Conservation (phyloP, 2,888 invertebrate genomes). For the Macropis europaea region DNA sequence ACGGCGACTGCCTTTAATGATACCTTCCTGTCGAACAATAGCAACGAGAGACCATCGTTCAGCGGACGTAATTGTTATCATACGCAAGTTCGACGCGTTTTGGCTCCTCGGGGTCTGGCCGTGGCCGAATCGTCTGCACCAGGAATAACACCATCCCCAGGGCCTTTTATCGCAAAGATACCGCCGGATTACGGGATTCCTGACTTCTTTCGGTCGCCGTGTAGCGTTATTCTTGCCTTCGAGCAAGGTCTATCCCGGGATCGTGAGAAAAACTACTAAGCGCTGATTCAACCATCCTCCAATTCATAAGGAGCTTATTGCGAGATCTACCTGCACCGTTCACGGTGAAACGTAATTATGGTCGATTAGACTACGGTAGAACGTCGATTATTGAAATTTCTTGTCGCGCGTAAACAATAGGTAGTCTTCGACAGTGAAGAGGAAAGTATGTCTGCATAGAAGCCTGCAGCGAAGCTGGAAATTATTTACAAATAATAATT, state of each 20-base stretch:
- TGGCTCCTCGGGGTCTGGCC: constrained; percentile 34
- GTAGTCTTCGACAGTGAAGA: too few relatives aligned
- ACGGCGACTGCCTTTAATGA: too few relatives aligned
- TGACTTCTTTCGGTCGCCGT: constrained; percentile 47
- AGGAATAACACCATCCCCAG: constrained; percentile 62
- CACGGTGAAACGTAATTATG: constrained; percentile 36
- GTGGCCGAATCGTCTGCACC: constrained; percentile 45
- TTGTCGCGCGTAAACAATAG: too few relatives aligned
- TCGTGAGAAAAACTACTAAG: constrained; percentile 55
- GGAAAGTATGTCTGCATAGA: too few relatives aligned
- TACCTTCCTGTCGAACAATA: too few relatives aligned
- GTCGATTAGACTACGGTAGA: constrained; percentile 20
- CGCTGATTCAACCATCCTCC: constrained; percentile 50
- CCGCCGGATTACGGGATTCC: constrained; percentile 69
- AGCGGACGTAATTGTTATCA: too few relatives aligned
- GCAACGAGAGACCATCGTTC: too few relatives aligned
- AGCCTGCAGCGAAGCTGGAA: too few relatives aligned
- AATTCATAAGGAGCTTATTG: constrained; percentile 36
- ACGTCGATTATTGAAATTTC: too few relatives aligned
- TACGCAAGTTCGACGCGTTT: constrained; percentile 27
- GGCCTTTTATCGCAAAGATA: constrained; percentile 60
- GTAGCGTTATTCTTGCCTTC: constrained; percentile 57
- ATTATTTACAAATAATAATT: too few relatives aligned
- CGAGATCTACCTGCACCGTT: constrained; percentile 9
- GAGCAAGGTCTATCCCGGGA: constrained; percentile 61